Percentiles rank a stretch among this genome's conserved stretches.
Evolutionary conservation across 2,797 vertebrate species (phyloP).

Genomic region (Crocodylus rhombifer): DNA sequence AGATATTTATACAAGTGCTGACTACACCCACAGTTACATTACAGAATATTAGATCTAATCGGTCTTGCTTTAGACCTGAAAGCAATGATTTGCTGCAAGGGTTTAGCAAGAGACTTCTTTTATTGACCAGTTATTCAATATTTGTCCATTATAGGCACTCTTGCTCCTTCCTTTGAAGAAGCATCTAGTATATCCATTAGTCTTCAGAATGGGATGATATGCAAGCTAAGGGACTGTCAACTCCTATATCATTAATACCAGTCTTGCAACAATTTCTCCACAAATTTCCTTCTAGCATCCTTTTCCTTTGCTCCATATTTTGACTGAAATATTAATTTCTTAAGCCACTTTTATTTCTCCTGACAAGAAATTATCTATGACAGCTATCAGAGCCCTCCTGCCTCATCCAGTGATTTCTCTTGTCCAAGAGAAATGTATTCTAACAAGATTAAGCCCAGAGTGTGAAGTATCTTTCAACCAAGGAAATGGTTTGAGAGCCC

Average conservation of each 20-base stretch:
- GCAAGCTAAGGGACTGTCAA: fast-evolving
- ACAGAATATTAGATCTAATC: background rate
- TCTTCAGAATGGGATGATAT: background rate
- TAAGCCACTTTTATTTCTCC: fast-evolving
- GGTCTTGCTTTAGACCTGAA: background rate
- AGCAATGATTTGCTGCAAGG: fast-evolving
- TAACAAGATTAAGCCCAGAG: fast-evolving
- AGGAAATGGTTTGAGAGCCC: background rate
- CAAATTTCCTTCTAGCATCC: background rate
- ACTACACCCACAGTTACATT: background rate
- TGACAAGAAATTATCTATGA: background rate
- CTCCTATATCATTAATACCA: background rate
- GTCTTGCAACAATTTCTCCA: fast-evolving
- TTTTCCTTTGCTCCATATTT: background rate
- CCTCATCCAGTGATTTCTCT: background rate
- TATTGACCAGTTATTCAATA: background rate
- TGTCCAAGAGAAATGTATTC: background rate
- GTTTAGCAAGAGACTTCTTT: background rate
- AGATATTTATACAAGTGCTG: no score
- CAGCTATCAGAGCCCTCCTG: background rate
- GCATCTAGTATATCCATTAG: background rate
- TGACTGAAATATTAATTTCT: background rate
- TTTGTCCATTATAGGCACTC: background rate
- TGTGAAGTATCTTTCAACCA: background rate
- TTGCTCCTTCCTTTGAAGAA: background rate